Evolutionary conservation across 2,797 vertebrate genomes (phyloP), one percentile per base, ranked within the genome.

Genomic region (Gallinago stenura): DNA sequence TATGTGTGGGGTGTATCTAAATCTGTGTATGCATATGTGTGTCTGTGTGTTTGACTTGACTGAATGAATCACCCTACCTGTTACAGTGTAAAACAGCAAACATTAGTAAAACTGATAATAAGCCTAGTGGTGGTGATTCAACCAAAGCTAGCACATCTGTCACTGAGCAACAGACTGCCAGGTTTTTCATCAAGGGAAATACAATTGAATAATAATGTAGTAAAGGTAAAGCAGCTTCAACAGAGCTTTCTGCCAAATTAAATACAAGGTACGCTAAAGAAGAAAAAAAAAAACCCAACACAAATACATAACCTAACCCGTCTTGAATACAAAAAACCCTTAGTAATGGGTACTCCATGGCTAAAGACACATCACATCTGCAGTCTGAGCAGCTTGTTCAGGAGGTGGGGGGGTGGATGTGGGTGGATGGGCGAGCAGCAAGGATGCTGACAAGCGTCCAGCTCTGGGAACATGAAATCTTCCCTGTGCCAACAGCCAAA

Each of bases 61-160:
- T 93, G 91, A 84, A 90, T 98, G 97, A 97, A 97, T 97, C 97
- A 94, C 88, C 48, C 96, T 97, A 97, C 97, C 96, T 98, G 97
- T 78, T 97, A 91, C 19, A 96, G 90, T 91, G 84, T 95, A 97
- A 97, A 98, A 82, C 97, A 97, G 95, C 95, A 98, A 97, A 97
- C 97, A 97, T 98, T 98, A 98, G 97, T 97, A 98, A 98, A 98
- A 97, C 95, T 95, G 95, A 97, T 98, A 98, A 98, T 97, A 97
- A 53, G 81, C 87, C 97, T 97, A 61, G 97, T 96, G 97, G 91
- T 96, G 97, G 97, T 93, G 95, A 98, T 97, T 98, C 97, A 98
- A 98, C 97, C 98, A 97, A 96, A 98, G 88, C 96, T 93, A 96
- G 97, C 92, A 95, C 98, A 98, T 98, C 98, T 98, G 98, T 98